Evolutionary conservation across 2,888 invertebrate genomes (phyloP).

Genomic region (Imbricaverruca yamaguchii): DNA sequence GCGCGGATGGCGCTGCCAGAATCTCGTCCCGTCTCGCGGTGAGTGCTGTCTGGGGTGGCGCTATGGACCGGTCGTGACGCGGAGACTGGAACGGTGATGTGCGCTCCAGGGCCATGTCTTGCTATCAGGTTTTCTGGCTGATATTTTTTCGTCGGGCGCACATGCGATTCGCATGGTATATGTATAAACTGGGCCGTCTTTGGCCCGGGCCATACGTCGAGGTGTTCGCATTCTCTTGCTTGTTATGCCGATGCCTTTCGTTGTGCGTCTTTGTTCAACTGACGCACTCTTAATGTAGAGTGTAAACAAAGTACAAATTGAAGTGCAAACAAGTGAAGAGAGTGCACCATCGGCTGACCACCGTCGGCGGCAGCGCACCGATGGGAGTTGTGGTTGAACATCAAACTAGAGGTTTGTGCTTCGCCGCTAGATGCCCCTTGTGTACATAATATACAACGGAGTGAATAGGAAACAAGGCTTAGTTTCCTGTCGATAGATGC

Average conservation of each 20-base stretch:
- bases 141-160: not conserved
- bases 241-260: constrained; percentile 11
- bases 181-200: not conserved
- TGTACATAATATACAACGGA: not conserved
- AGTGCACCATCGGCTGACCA: not conserved
- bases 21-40: not conserved
- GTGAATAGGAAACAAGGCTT: no score
- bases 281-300: not conserved
- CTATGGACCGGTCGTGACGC: not conserved
- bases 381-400: not conserved
- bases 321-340: constrained; percentile 20
- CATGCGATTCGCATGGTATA: not conserved
- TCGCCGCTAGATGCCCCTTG: not conserved
- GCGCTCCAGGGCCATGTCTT: no score
- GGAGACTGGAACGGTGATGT: not conserved
- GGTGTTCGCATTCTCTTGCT: constrained; percentile 3
- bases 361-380: not conserved
- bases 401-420: not conserved
- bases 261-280: not conserved
- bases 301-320: not conserved
- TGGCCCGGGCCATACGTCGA: not conserved
- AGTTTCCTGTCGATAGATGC: no score
- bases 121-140: not conserved
- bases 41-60: not conserved
- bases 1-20: not conserved